Base-by-base conservation (phyloP, 2,888 invertebrate species). In the Candidula unifasciata region DNA sequence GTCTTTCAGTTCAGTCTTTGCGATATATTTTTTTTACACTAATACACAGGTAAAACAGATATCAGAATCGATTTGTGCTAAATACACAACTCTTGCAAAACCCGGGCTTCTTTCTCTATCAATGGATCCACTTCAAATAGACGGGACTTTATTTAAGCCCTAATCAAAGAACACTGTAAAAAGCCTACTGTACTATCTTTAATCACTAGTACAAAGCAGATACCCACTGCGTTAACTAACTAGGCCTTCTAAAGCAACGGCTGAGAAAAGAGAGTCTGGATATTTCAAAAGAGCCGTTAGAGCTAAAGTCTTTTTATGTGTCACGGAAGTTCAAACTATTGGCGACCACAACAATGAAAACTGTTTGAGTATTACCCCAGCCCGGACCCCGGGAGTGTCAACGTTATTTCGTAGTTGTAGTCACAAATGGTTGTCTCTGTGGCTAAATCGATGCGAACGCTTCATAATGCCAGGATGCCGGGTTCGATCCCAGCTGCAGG, bases 151-250 rank as follows among this genome's bases (percentile, higher is more conserved):
- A n/a, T 73, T 44, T 13, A n/a, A 73, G 18, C 44, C 44, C 24
- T 10, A 44, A 27, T 73, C 44, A 73, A 73, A 73, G 73, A 73
- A 52, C 24, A 44, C 52, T 44, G 44, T 21, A 10, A 21, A 73
- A 60, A 3, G 27, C 13, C 44, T n/a, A 44, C 44, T 16, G 44
- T 73, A 52, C 52, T 73, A n/a, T 35, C 27, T 52, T 73, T 73
- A 44, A 73, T 73, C 73, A 52, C 5, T 44, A 52, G 27, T 27
- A 73, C 24, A 73, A 73, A 73, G 52, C 44, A 44, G 44, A n/a
- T 18, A 73, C 44, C 44, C 73, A 44, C 8, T 52, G 44, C 13
- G 73, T 13, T 73, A 33, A 5, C 73, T 73, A 52, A 73, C 73
- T 52, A 44, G n/a, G 44, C 52, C 52, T 44, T 52, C 73, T 73